Evolutionary conservation across 2,797 vertebrate genomes (phyloP), one percentile per base, ranked within the genome.

Genomic region (Microctenopoma steveboyesi): DNA sequence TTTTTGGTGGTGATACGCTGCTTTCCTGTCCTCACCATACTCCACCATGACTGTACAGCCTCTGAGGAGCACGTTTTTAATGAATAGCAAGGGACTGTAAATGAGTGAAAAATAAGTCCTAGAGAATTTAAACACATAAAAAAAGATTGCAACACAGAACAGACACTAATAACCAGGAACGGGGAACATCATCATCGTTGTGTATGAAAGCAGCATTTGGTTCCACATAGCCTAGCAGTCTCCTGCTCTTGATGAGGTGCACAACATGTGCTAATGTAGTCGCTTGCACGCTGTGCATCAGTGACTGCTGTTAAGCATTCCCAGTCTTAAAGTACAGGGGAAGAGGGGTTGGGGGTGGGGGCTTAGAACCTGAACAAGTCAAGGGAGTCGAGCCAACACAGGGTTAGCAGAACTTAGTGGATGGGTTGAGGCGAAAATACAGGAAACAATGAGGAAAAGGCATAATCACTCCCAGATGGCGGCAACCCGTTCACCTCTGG

Each of bases 391-490:
- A 67, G 88, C 90, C 89, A 90, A 82, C 56, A 46, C n/a, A 61
- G 85, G 77, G 67, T 53, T 68, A 84, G 81, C 75, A 72, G 73
- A 77, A 70, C 72, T 77, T 48, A 64, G 79, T 64, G 8, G 76
- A 77, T 48, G 51, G 72, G 74, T 59, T 69, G 72, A 84, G 85
- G 84, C 83, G 76, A 88, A 88, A 85, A 90, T 85, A 91, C 86
- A 89, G 89, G 89, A 92, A 89, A 92, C 90, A 90, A 90, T 86
- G 88, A 87, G 89, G 89, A 89, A 91, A 91, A 82, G 40, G 64
- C 81, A 74, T 93, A 93, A 94, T 92, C 78, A 79, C 78, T 92
- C 89, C 90, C 93, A 94, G 88, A 94, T 94, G 93, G 89, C 45
- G 18, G 77, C 66, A 81, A 85, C 84, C 72, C 87, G 8, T 89